Percentiles rank a stretch among this genome's conserved stretches.
Conservation (phyloP, 2,888 invertebrate genomes). For the Andrena hattorfiana region DNA sequence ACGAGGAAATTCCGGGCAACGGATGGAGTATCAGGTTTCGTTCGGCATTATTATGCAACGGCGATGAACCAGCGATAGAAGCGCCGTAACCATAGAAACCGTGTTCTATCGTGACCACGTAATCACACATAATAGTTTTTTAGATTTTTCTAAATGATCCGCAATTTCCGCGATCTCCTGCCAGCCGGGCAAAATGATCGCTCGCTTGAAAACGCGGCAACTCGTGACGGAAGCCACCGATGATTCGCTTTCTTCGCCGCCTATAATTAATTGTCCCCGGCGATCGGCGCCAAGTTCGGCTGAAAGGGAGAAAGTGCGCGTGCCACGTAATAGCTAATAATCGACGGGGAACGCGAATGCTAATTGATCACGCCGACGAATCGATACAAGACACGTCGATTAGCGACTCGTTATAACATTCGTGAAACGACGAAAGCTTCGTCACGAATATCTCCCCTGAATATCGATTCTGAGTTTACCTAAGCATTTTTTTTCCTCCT, state of each 20-base stretch:
- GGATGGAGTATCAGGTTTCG: constrained; percentile 31
- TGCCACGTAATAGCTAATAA: neutral
- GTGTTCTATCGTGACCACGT: constrained; percentile 7
- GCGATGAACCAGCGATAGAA: constrained; percentile 37
- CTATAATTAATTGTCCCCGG: neutral
- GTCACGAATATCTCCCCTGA: too few species aligned
- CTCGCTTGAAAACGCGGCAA: neutral
- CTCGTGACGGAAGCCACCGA: neutral
- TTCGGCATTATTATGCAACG: constrained; percentile 49
- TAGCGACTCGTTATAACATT: neutral
- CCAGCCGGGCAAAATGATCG: neutral
- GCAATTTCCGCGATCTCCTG: neutral
- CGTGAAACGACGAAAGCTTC: neutral
- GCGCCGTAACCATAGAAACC: constrained; percentile 15
- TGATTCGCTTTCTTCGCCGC: neutral
- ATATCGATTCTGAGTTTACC: too few species aligned
- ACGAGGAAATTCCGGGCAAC: constrained; percentile 22
- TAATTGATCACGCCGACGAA: neutral
- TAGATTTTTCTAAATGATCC: constrained; percentile 23
- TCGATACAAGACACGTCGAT: neutral
- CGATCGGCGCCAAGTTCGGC: neutral
- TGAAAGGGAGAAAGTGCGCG: neutral
- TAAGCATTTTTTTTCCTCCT: too few species aligned
- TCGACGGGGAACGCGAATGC: neutral
- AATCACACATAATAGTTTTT: constrained; percentile 30